Conservation (phyloP, 2,797 vertebrate genomes). For the Avahi laniger region DNA sequence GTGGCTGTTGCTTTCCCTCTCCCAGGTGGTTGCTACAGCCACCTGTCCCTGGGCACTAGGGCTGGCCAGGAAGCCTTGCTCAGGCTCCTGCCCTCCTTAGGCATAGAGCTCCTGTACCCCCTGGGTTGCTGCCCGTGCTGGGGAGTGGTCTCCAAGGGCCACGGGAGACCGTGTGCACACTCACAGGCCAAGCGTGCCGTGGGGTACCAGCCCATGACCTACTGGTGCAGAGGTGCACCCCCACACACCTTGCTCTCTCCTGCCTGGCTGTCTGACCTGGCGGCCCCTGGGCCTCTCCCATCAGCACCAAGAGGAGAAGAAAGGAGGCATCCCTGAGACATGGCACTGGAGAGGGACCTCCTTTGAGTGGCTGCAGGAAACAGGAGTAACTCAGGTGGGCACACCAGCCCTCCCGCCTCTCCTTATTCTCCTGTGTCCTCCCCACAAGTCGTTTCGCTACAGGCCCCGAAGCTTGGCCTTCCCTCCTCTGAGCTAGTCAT, state of each 20-base stretch:
- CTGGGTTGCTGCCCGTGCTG: neutral
- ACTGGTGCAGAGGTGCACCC: neutral
- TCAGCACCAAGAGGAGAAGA: neutral
- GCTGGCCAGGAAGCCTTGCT: neutral
- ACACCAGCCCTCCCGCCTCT: neutral
- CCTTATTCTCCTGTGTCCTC: neutral
- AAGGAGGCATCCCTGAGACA: neutral
- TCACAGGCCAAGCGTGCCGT: neutral
- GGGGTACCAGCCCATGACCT: neutral
- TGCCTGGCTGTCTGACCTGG: neutral
- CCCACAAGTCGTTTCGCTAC: too few relatives aligned
- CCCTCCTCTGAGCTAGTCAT: neutral
- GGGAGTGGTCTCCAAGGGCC: neutral
- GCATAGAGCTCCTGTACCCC: neutral
- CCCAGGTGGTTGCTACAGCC: neutral
- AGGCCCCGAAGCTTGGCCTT: neutral
- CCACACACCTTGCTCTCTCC: neutral
- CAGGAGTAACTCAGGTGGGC: neutral
- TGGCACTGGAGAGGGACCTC: neutral
- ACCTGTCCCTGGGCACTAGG: neutral
- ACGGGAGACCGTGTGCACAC: rapidly evolving
- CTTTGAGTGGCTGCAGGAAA: neutral
- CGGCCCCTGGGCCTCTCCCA: neutral
- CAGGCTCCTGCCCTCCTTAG: neutral
- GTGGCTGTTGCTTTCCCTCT: neutral